Percentiles rank a stretch among this genome's conserved stretches.
These are phyloP conservation scores for Dufourea novaeangliae DNA, from an alignment of 1,140 invertebrate genomes.

Conservation along the genomic window DNA sequence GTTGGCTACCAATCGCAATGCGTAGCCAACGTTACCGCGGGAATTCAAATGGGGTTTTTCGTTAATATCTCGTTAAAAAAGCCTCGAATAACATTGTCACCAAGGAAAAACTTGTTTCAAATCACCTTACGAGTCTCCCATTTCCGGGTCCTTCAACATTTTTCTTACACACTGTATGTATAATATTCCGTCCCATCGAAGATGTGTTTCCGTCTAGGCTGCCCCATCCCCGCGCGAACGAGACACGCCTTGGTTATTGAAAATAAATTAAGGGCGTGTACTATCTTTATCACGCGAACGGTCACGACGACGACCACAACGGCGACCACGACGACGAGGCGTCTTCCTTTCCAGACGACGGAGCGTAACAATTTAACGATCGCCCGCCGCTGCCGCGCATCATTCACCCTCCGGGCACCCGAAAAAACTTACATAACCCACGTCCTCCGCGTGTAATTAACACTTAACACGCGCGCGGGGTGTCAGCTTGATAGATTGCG, in stretches of 20 bases:
- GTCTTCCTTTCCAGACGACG: slow-evolving; percentile 26
- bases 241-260: slow-evolving; percentile 17
- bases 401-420: not conserved
- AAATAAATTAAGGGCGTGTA: slow-evolving; percentile 39
- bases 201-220: not conserved
- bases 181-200: not conserved
- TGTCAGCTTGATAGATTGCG: slow-evolving; percentile 38
- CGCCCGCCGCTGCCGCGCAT: not conserved
- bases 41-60: too few relatives aligned
- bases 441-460: slow-evolving; percentile 37
- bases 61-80: too few relatives aligned
- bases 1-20: too few relatives aligned
- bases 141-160: too few relatives aligned
- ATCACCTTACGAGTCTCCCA: too few relatives aligned
- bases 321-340: not conserved
- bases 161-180: too few relatives aligned
- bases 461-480: slow-evolving; percentile 8
- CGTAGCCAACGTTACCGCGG: too few relatives aligned
- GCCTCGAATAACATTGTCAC: too few relatives aligned
- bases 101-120: too few relatives aligned
- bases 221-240: not conserved
- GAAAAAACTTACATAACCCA: slow-evolving; percentile 25
- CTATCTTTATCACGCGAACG: slow-evolving; percentile 17
- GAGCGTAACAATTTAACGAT: slow-evolving; percentile 45
- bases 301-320: not conserved